Percentiles rank a stretch among this genome's conserved stretches.
phyloP scores from a whole-genome alignment of 2,113 vertebrate species.

The Phylloscopus whistleri region DNA sequence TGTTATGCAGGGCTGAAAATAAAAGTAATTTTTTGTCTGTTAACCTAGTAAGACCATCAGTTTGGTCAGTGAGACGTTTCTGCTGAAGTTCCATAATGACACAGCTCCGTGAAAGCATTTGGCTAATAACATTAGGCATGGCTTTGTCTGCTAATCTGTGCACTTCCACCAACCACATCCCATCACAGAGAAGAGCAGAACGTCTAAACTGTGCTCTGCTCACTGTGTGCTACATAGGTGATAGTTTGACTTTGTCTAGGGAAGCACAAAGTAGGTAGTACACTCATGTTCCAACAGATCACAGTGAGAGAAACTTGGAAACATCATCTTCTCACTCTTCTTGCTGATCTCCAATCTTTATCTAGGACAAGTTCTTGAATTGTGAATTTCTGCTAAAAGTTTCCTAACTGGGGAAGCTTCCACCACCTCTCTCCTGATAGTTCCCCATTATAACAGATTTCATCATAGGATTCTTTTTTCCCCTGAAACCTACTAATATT shows the following conservation, averaged over 20 bases:
- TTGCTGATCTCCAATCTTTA: not conserved
- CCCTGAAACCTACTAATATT: not conserved
- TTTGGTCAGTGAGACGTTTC: constrained; percentile 27
- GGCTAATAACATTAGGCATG: not conserved
- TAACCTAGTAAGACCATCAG: not conserved
- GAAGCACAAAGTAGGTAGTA: not conserved
- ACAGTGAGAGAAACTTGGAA: not conserved
- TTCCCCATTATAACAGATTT: not conserved
- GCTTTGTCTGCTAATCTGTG: constrained; percentile 35
- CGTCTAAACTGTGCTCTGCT: not conserved
- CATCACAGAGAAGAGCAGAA: not conserved
- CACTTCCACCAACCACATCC: not conserved
- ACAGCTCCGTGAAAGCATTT: not conserved
- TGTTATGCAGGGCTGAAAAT: not conserved
- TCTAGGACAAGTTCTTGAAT: not conserved
- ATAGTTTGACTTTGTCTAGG: not conserved
- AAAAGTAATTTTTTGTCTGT: not conserved
- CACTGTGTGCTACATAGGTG: not conserved
- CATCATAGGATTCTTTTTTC: not conserved
- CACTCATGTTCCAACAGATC: not conserved
- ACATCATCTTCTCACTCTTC: not conserved
- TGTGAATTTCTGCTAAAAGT: not conserved
- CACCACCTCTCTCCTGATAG: not conserved
- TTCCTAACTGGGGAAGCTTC: not conserved
- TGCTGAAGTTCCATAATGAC: not conserved